Percentiles rank a stretch among this genome's conserved stretches.
phyloP scores from a whole-genome alignment of 2,113 vertebrate genomes.

The Pygoscelis adeliae region DNA sequence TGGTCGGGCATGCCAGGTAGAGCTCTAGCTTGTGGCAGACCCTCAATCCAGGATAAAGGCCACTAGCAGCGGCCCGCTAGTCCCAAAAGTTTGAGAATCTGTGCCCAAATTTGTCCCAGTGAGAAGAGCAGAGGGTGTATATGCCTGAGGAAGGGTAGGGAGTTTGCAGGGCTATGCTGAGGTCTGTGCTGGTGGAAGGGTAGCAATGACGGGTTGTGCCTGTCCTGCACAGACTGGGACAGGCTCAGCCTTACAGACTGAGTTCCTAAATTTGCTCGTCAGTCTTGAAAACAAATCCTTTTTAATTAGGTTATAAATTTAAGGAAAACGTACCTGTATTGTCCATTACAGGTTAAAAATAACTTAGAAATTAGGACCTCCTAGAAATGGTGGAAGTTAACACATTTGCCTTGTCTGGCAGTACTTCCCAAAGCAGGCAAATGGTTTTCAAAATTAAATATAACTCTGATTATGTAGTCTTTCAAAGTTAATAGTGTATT shows the following conservation, averaged over 20 bases:
- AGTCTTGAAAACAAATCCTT: background rate
- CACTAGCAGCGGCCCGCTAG: accelerated
- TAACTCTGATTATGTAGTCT: background rate
- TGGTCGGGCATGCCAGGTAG: accelerated
- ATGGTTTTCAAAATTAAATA: background rate
- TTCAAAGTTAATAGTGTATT: background rate
- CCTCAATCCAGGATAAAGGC: accelerated
- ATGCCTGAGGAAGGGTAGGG: background rate
- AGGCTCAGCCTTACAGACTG: background rate
- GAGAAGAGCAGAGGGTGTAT: background rate
- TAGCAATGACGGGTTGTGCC: no score
- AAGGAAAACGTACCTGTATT: background rate
- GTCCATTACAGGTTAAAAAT: background rate
- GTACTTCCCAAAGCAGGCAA: background rate
- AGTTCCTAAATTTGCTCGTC: background rate
- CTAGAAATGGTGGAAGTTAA: background rate
- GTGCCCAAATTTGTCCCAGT: background rate
- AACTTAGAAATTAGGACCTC: background rate
- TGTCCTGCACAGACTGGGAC: background rate
- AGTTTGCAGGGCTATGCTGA: accelerated
- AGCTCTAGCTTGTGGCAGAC: background rate
- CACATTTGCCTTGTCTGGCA: background rate
- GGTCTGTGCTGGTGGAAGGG: background rate
- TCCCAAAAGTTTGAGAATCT: background rate
- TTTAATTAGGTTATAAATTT: background rate